Conservation (phyloP, 2,113 vertebrate species). For the Zootoca vivipara region DNA sequence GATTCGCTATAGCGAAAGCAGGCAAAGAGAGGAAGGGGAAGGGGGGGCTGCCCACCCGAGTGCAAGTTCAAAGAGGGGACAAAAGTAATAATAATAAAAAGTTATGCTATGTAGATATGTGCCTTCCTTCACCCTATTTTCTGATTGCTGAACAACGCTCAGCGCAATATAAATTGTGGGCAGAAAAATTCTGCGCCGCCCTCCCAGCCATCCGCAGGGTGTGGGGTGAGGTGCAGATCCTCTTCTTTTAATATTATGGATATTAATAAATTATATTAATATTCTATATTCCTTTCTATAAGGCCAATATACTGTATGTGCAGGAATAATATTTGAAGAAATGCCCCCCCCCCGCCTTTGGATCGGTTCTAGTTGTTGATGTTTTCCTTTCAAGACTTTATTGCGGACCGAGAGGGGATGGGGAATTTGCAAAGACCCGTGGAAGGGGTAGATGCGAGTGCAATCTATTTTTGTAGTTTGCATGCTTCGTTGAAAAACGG, state of each 20-base stretch:
- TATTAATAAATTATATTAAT: no score
- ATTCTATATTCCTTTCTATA: background rate
- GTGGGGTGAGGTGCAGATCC: background rate
- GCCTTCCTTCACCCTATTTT: no score
- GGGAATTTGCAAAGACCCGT: background rate
- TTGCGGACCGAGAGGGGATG: background rate
- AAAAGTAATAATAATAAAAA: background rate
- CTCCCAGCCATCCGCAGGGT: background rate
- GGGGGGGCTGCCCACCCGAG: background rate
- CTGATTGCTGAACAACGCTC: background rate
- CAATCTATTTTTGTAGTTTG: background rate
- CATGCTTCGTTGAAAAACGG: background rate
- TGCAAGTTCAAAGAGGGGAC: background rate
- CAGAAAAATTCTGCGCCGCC: background rate
- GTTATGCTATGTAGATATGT: background rate
- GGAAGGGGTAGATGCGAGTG: background rate
- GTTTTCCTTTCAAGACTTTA: background rate
- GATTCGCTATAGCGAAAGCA: background rate
- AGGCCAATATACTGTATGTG: background rate
- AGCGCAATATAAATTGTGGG: no score
- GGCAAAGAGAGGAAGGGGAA: background rate
- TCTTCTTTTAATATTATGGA: background rate
- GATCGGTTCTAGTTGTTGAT: background rate
- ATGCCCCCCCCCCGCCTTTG: background rate
- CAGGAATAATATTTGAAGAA: background rate